Evolutionary conservation across 2,797 vertebrate genomes (phyloP).

Genomic region (Cyclura pinguis): DNA sequence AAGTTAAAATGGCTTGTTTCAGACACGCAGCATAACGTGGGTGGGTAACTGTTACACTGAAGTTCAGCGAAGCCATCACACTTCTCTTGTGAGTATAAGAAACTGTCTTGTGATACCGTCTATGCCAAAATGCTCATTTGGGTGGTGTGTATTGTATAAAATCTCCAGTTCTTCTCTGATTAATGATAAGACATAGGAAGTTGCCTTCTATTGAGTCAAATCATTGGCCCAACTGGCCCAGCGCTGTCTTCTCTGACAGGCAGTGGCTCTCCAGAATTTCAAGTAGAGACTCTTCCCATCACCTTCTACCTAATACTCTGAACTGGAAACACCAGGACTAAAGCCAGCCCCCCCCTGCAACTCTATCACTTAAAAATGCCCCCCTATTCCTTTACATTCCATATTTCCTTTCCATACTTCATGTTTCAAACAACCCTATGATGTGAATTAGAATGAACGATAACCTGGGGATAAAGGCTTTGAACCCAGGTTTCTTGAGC

Average conservation of each 20-base stretch:
- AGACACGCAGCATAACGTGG: constrained; percentile 66
- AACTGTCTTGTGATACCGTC: constrained; percentile 73
- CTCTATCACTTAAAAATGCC: neutral
- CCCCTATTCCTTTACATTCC: neutral
- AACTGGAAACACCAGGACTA: neutral
- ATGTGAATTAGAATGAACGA: neutral
- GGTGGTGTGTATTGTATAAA: constrained; percentile 11
- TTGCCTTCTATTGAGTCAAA: neutral
- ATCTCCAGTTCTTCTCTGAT: constrained; percentile 50
- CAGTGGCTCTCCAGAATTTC: too few species aligned
- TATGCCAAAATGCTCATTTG: constrained; percentile 77
- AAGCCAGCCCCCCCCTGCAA: neutral
- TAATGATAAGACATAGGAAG: constrained; percentile 50
- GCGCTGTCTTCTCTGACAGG: neutral
- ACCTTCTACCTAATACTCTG: too few species aligned
- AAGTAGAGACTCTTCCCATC: neutral
- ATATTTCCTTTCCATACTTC: neutral
- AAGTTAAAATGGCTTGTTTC: constrained; percentile 63
- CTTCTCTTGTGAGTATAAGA: constrained; percentile 63
- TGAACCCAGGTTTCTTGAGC: neutral
- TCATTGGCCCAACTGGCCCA: neutral
- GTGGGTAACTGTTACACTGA: constrained; percentile 72
- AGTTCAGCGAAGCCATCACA: constrained; percentile 75
- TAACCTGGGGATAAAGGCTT: neutral
- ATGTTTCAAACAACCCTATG: neutral